Evolutionary conservation across 2,888 invertebrate genomes (phyloP).

Genomic region (Eupithecia subfuscata): DNA sequence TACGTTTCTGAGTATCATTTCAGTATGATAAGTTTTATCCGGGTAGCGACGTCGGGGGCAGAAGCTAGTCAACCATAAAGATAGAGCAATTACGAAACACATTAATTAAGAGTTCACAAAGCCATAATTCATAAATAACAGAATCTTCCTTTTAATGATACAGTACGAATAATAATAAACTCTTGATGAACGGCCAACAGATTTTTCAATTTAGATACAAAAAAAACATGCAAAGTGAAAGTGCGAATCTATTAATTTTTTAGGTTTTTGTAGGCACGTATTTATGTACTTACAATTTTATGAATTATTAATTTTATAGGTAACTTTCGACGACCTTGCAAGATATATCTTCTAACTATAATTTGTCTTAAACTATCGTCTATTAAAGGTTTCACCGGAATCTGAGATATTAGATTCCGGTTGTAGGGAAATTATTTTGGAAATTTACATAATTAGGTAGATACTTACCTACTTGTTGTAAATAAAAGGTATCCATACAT

Average conservation of each 20-base stretch:
- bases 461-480: not conserved
- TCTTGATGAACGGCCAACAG: constrained; percentile 34
- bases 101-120: constrained; percentile 20
- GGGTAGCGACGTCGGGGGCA: not conserved
- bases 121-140: constrained; percentile 31
- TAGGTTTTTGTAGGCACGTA: constrained; percentile 8
- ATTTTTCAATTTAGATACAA: constrained; percentile 38
- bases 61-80: not conserved
- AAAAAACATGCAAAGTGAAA: constrained; percentile 39
- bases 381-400: too few relatives aligned
- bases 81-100: constrained; percentile 3
- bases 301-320: constrained; percentile 21
- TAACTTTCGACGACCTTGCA: constrained; percentile 28
- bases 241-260: constrained; percentile 31
- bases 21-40: not conserved
- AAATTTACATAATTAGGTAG: not conserved
- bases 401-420: not conserved
- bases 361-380: not conserved
- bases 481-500: too few relatives aligned
- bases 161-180: constrained; percentile 32
- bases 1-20: not conserved
- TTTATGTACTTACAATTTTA: constrained; percentile 15
- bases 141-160: constrained; percentile 34
- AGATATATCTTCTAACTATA: not conserved
- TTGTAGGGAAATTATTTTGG: not conserved